phyloP scores from a whole-genome alignment of 2,113 vertebrate species.

The Bos indicus region DNA sequence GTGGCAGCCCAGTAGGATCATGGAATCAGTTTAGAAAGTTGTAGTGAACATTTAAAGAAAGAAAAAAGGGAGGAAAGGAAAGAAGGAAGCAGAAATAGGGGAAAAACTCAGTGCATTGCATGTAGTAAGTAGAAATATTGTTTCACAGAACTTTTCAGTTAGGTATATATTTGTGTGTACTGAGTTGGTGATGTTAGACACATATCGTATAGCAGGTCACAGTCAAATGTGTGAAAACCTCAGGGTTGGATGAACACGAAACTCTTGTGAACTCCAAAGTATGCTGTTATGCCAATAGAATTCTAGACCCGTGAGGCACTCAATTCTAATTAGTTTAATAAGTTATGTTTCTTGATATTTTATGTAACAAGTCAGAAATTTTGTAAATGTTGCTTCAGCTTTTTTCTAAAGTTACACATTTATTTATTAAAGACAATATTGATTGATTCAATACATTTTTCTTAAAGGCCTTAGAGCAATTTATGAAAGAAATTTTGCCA shows the following conservation, averaged over 20 bases:
- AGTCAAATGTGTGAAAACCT: conserved; percentile 17
- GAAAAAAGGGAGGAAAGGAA: not conserved
- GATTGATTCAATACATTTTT: not conserved
- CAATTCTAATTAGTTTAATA: not conserved
- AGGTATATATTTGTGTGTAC: not conserved
- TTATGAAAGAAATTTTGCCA: conserved; percentile 26
- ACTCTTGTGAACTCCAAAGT: not conserved
- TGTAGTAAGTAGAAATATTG: not conserved
- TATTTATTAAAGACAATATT: not conserved
- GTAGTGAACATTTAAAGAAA: not conserved
- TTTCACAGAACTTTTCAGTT: not conserved
- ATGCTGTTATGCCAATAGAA: not conserved
- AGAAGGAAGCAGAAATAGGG: not conserved
- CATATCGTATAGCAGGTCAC: not conserved
- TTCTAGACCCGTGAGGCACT: not conserved
- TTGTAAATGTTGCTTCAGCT: not conserved
- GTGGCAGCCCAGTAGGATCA: not conserved
- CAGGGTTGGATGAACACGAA: not conserved
- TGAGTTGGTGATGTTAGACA: not conserved
- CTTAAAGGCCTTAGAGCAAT: not conserved
- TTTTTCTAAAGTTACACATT: conserved; percentile 3
- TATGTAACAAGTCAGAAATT: not conserved
- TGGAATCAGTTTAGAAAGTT: not conserved
- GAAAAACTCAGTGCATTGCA: not conserved
- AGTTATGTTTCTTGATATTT: not conserved